Evolutionary conservation across 1,140 invertebrate species (phyloP), one percentile per base, ranked within the genome.

Genomic region (Hermetia illucens): DNA sequence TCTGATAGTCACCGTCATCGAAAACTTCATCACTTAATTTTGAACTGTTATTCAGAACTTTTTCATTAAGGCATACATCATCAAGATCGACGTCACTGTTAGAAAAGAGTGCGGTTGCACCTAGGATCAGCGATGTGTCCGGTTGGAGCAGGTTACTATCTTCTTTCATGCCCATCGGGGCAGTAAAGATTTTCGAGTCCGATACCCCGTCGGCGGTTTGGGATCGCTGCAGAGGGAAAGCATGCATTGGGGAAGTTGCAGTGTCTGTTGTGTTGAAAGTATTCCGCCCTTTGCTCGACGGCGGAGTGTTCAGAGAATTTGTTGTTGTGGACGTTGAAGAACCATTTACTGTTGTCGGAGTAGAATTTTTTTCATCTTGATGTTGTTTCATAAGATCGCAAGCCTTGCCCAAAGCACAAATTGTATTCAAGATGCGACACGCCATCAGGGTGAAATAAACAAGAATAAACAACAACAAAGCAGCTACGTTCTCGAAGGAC

Each of bases 61-160:
- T 72, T 47, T 85, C 80, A 51, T 84, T 82, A 2, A 84, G 61
- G 49, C 73, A 79, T 1, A 79, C 77, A 48, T 80, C 80, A 45
- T 82, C 82, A 20, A 85, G 61, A 57, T 84, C 84, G 1, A 91
- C 83, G n/a, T 83, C 79, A 52, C 85, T 90, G 50, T 93, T 90
- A 2, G 84, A 84, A 57, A 91, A 84, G 22, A 90, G 77, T 2
- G 83, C 77, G 13, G 79, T 79, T 1, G 76, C 67, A 19, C 74
- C 68, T 44, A 74, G 62, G 36, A 65, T 67, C 16, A 66, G 51
- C 1, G 55, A 58, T 27, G 54, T 52, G 41, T 69, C 69, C 6
- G 66, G 64, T 34, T 69, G 44, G 6, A 68, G 58, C 35, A 61
- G 58, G 57, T 47, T 46, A 39, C 54, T 35, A 21, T 65, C 53